These are phyloP conservation scores for Cettia cetti DNA, from an alignment of 2,113 vertebrate species.

Conservation along the genomic window DNA sequence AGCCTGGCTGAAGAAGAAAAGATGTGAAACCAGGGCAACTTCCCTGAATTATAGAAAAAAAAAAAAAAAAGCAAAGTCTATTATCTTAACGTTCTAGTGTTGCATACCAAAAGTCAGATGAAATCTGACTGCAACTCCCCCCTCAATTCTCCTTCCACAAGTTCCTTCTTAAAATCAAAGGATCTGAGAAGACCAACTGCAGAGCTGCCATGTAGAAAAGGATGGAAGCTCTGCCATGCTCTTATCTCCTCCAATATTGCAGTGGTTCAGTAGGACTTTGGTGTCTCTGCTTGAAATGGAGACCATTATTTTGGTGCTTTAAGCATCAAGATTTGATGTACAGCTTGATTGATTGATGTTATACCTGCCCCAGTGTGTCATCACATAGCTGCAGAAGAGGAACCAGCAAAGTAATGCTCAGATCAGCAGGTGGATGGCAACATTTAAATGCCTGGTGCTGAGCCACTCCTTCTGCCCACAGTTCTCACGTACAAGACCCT, in stretches of 20 bases:
- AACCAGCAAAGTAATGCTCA: not conserved
- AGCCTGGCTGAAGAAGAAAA: not conserved
- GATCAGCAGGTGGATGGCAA: not conserved
- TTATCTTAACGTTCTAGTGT: not conserved
- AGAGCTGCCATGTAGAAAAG: fast-evolving
- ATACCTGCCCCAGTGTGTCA: not conserved
- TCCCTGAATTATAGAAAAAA: not conserved
- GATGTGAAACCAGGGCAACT: not conserved
- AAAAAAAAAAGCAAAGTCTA: fast-evolving
- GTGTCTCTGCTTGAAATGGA: not conserved
- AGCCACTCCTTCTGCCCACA: not conserved
- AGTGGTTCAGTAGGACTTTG: not conserved
- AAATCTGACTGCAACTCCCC: not conserved
- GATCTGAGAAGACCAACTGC: not conserved
- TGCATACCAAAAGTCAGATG: not conserved
- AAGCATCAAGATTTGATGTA: not conserved
- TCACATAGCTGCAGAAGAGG: not conserved
- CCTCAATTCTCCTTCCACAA: not conserved
- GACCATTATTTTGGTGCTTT: not conserved
- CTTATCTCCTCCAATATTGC: not conserved
- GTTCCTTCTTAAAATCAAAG: not conserved
- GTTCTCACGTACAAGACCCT: not conserved
- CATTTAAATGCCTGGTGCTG: not conserved
- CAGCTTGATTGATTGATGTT: not conserved
- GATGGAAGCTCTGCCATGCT: not conserved